Evolutionary conservation across 2,113 vertebrate species (phyloP).

Genomic region (Xyrauchen texanus): DNA sequence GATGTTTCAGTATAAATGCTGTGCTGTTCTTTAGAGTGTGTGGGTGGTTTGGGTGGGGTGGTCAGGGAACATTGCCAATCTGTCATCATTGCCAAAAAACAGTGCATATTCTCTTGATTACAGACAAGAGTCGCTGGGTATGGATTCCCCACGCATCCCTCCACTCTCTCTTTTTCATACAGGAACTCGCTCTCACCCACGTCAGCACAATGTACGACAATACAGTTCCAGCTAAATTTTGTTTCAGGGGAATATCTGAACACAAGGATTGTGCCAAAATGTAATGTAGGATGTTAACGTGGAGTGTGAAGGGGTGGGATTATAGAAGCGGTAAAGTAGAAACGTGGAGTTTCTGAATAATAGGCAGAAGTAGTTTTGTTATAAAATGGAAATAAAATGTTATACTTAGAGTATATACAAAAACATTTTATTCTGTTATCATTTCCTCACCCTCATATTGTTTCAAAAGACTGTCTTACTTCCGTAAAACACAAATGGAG

Average conservation of each 20-base stretch:
- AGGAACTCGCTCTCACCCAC: conserved; percentile 39
- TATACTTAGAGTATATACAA: neutral
- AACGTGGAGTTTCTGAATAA: too few species aligned
- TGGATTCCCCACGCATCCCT: conserved; percentile 38
- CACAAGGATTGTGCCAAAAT: conserved; percentile 27
- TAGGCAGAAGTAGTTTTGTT: too few species aligned
- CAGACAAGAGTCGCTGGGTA: conserved; percentile 26
- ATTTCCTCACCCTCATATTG: conserved; percentile 2
- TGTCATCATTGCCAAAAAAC: conserved; percentile 30
- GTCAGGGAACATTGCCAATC: conserved; percentile 38
- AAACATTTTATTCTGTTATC: neutral
- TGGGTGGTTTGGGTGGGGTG: neutral
- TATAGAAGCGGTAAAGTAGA: too few species aligned
- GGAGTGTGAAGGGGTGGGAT: neutral
- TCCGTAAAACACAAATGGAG: too few species aligned
- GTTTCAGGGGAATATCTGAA: conserved; percentile 30
- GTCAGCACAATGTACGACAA: conserved; percentile 20
- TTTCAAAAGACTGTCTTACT: neutral
- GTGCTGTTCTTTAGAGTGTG: conserved; percentile 1
- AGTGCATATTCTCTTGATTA: conserved; percentile 32
- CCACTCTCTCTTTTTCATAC: conserved; percentile 30
- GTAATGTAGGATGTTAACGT: conserved; percentile 16
- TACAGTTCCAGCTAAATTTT: conserved; percentile 38
- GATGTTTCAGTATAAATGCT: neutral
- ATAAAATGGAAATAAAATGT: neutral